Evolutionary conservation across 2,113 vertebrate genomes (phyloP).

Genomic region (Oenanthe oenanthe): DNA sequence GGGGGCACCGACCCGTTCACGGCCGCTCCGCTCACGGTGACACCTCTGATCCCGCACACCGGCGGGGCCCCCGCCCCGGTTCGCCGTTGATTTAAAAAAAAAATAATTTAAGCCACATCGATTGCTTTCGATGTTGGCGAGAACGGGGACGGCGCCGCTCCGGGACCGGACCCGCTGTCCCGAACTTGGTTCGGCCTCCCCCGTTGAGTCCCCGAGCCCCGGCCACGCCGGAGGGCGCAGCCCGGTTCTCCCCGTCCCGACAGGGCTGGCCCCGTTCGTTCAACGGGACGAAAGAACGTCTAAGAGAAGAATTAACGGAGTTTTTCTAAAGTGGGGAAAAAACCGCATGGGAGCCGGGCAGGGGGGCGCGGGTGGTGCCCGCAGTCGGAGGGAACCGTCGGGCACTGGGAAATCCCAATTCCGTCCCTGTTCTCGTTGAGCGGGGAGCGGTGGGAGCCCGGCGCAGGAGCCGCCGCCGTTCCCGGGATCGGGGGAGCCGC

Average conservation of each 20-base stretch:
- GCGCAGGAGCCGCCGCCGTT: background rate
- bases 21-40: background rate
- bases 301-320: background rate
- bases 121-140: background rate
- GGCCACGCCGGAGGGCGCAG: too few species aligned
- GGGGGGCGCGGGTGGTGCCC: background rate
- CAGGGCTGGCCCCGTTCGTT: background rate
- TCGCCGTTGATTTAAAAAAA: background rate
- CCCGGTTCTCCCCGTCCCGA: background rate
- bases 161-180: too few species aligned
- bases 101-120: constrained; percentile 45
- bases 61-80: background rate
- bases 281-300: background rate
- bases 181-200: too few species aligned
- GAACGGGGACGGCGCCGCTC: background rate
- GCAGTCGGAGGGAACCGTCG: background rate
- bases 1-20: background rate
- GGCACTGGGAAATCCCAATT: background rate
- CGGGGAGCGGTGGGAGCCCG: background rate
- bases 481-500: background rate
- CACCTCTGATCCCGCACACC: constrained; percentile 67
- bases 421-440: background rate
- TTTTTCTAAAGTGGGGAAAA: accelerated
- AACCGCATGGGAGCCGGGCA: background rate
- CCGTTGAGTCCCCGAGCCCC: background rate